A percentile compares a stretch with the other conserved stretches of the same genome.
phyloP scores from a whole-genome alignment of 2,797 vertebrate species.

The Champsocephalus esox region DNA sequence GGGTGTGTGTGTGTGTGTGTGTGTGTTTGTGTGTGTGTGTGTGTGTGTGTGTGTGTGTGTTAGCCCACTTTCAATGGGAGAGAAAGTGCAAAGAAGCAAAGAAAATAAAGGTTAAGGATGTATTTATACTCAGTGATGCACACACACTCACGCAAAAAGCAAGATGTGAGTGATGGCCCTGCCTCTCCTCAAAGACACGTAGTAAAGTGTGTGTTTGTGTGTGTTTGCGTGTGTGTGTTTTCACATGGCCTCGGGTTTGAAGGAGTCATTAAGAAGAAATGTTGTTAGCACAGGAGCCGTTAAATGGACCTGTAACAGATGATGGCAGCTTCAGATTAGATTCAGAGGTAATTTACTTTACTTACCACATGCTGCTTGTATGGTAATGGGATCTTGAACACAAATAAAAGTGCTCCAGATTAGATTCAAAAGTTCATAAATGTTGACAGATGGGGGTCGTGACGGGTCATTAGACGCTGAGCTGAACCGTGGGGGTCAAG shows the following conservation, averaged over 20 bases:
- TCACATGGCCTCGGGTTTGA: constrained; percentile 27
- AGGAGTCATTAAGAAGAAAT: constrained; percentile 24
- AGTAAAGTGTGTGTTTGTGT: constrained; percentile 44
- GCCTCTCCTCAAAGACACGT: constrained; percentile 47
- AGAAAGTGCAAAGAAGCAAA: constrained; percentile 38
- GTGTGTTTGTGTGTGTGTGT: too few species aligned
- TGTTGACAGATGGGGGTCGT: constrained; percentile 30
- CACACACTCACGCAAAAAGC: neutral
- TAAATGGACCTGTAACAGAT: constrained; percentile 38
- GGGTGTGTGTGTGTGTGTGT: constrained; percentile 18
- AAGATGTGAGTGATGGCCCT: constrained; percentile 27
- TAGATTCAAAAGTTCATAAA: constrained; percentile 23
- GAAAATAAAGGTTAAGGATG: constrained; percentile 61
- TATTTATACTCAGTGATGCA: constrained; percentile 28
- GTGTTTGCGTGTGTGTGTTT: constrained; percentile 27
- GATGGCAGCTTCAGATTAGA: constrained; percentile 37
- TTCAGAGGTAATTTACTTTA: constrained; percentile 15
- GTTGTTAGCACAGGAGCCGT: constrained; percentile 32
- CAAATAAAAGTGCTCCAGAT: constrained; percentile 22
- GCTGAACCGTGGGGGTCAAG: too few species aligned
- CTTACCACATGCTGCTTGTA: constrained; percentile 7
- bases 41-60: neutral
- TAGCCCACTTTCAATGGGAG: constrained; percentile 29
- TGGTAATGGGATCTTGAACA: constrained; percentile 12
- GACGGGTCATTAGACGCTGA: neutral